Conservation (phyloP, 2,797 vertebrate species). For the Crenichthys baileyi region DNA sequence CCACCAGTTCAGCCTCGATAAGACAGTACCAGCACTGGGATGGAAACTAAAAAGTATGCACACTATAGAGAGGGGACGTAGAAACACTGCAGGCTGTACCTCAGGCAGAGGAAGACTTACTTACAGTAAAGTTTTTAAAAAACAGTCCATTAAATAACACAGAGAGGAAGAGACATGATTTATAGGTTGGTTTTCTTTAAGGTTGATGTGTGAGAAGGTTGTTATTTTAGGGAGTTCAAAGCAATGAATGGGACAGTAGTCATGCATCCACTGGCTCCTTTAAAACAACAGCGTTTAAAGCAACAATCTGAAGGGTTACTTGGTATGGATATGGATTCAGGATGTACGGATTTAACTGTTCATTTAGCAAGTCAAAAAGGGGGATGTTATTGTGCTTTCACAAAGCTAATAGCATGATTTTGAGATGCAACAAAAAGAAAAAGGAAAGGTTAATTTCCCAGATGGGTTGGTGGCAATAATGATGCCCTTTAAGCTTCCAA, state of each 20-base stretch:
- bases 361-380: conserved; percentile 55
- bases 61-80: conserved; percentile 55
- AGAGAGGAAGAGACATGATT: conserved; percentile 80
- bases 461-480: conserved; percentile 72
- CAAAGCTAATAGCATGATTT: conserved; percentile 66
- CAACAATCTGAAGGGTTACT: conserved; percentile 55
- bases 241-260: conserved; percentile 74
- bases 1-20: conserved; percentile 74
- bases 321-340: conserved; percentile 45
- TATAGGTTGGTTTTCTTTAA: conserved; percentile 61
- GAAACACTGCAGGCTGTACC: conserved; percentile 74
- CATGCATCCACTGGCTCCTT: conserved; percentile 73
- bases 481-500: conserved; percentile 75
- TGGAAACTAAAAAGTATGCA: conserved; percentile 64
- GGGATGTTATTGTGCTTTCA: conserved; percentile 78
- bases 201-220: conserved; percentile 53
- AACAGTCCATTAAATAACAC: conserved; percentile 80
- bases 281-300: conserved; percentile 54
- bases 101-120: conserved; percentile 83
- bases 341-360: conserved; percentile 50
- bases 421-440: conserved; percentile 56
- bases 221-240: conserved; percentile 47
- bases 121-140: conserved; percentile 82
- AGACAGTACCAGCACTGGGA: conserved; percentile 78
- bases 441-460: conserved; percentile 57